phyloP scores from a whole-genome alignment of 2,113 vertebrate species.

The Bubo scandiacus region DNA sequence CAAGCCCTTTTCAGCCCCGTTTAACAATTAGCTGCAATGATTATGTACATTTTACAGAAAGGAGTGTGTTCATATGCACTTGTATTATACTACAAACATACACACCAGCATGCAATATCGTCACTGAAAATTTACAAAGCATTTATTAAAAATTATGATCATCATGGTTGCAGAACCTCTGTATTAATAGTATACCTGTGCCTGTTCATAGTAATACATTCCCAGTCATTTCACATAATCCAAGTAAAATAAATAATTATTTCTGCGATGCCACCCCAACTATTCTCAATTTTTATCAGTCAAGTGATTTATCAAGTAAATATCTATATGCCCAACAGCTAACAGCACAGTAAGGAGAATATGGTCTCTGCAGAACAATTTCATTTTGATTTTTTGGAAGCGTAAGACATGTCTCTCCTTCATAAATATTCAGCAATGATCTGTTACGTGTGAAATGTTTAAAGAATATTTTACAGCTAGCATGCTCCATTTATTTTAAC shows the following conservation, averaged over 20 bases:
- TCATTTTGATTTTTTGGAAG: neutral
- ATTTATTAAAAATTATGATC: neutral
- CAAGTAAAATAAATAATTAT: neutral
- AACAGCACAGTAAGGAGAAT: neutral
- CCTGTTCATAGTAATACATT: neutral
- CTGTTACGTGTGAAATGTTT: neutral
- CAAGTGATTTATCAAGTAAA: neutral
- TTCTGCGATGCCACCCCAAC: neutral
- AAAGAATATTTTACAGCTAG: neutral
- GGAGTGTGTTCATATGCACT: neutral
- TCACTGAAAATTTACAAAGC: neutral
- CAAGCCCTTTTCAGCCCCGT: neutral
- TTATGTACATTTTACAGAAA: neutral
- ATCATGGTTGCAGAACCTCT: neutral
- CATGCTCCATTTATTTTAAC: neutral
- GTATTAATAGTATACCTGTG: neutral
- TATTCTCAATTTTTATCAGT: neutral
- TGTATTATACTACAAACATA: neutral
- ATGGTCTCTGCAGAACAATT: neutral
- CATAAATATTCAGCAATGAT: neutral
- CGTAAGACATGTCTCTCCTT: neutral
- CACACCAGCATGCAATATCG: neutral
- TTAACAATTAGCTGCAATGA: neutral
- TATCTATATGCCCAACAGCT: neutral
- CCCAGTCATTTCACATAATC: neutral